Percentiles rank a stretch among this genome's conserved stretches.
Evolutionary conservation across 2,888 invertebrate genomes (phyloP).

Genomic region (Parthenolecanium corni): DNA sequence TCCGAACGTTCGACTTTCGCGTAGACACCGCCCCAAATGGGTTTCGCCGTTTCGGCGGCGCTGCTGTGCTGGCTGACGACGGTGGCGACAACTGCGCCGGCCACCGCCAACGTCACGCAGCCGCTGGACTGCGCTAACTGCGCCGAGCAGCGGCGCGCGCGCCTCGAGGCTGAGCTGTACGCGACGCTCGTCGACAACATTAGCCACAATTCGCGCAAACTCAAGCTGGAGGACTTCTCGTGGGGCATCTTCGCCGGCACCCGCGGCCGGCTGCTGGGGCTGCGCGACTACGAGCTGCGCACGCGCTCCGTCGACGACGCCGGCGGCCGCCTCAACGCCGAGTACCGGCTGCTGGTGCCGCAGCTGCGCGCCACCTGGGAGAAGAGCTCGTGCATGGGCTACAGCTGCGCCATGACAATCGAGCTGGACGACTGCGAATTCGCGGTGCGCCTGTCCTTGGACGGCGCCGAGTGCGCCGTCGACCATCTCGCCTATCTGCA

Average conservation of each 20-base stretch:
- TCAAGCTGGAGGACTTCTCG: constrained; percentile 13
- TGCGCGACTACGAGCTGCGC: neutral
- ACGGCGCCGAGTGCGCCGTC: constrained; percentile 3
- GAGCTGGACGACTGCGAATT: neutral
- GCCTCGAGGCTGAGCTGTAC: neutral
- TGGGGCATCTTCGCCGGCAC: constrained; percentile 14
- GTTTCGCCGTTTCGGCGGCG: too few relatives aligned
- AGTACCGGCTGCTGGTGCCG: neutral
- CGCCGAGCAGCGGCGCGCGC: too few relatives aligned
- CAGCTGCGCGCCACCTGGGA: neutral
- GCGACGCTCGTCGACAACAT: neutral
- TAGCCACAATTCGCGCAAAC: constrained; percentile 10
- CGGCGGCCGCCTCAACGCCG: neutral
- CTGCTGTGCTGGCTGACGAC: too few relatives aligned
- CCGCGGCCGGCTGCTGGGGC: constrained; percentile 5
- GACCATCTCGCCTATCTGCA: constrained; percentile 13
- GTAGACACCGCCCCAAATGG: too few relatives aligned
- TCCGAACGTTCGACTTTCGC: too few relatives aligned
- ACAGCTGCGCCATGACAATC: constrained; percentile 13
- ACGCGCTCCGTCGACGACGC: neutral
- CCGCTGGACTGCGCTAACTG: too few relatives aligned
- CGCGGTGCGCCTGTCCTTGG: neutral
- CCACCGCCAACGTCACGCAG: too few relatives aligned
- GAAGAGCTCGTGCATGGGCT: constrained; percentile 1
- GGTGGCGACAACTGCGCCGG: too few relatives aligned